Conservation (phyloP, 2,797 vertebrate genomes). For the Sebastiscus tertius region DNA sequence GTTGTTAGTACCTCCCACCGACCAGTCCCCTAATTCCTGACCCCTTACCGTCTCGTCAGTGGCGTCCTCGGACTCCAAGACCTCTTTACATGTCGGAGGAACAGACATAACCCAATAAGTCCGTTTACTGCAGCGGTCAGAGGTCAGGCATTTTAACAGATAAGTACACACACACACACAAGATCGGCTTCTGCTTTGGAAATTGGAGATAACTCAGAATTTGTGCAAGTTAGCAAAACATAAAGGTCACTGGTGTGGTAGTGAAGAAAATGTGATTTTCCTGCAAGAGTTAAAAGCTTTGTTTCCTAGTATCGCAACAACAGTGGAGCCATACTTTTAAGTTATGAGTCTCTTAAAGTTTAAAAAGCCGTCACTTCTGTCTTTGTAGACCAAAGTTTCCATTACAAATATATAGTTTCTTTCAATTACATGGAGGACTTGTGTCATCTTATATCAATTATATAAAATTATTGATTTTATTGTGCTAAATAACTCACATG, state of each 20-base stretch:
- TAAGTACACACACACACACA: constrained; percentile 38
- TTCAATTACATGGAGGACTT: not conserved
- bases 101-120: constrained; percentile 63
- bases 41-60: constrained; percentile 18
- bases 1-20: not conserved
- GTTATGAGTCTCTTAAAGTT: not conserved
- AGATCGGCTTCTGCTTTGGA: constrained; percentile 12
- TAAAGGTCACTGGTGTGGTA: constrained; percentile 33
- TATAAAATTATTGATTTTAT: not conserved
- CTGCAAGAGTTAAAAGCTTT: not conserved
- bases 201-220: constrained; percentile 37
- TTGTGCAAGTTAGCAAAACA: constrained; percentile 15
- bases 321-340: no score
- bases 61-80: constrained; percentile 33
- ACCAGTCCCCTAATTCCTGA: constrained; percentile 25
- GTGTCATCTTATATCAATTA: not conserved
- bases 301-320: not conserved
- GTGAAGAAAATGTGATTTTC: constrained; percentile 18
- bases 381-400: not conserved
- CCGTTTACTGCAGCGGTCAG: constrained; percentile 64
- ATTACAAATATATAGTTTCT: not conserved
- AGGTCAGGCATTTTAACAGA: constrained; percentile 66
- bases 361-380: not conserved
- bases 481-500: not conserved
- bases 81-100: constrained; percentile 29